Conservation (phyloP, 2,113 vertebrate genomes). For the Eleginops maclovinus region DNA sequence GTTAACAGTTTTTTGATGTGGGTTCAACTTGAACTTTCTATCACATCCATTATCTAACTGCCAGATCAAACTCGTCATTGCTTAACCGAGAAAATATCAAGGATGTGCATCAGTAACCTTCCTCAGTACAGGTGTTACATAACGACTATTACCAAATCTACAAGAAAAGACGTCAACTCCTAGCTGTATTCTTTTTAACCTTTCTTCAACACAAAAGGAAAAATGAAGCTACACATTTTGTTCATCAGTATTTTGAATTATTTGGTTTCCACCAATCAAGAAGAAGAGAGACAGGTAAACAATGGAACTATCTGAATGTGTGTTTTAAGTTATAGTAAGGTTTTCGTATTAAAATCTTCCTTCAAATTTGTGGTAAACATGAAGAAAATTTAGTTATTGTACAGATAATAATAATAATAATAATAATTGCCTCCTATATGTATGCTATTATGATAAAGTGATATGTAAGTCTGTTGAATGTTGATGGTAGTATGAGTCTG, state of each 20-base stretch:
- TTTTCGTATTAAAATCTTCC: background rate
- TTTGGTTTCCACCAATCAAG: conserved; percentile 35
- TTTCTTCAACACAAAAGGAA: background rate
- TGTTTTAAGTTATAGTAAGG: background rate
- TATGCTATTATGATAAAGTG: background rate
- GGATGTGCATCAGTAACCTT: background rate
- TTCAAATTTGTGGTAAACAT: background rate
- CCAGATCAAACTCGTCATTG: background rate
- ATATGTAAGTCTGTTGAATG: background rate
- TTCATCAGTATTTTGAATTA: background rate
- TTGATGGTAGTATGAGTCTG: background rate
- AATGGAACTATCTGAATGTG: background rate
- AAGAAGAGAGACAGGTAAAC: conserved; percentile 11
- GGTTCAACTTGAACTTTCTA: background rate
- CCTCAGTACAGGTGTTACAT: background rate
- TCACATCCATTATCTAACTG: background rate
- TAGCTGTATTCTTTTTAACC: background rate
- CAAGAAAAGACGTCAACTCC: background rate
- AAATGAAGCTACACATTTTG: conserved; percentile 45
- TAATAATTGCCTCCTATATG: too few relatives aligned
- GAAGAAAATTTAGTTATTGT: background rate
- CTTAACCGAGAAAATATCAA: conserved; percentile 36
- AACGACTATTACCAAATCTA: background rate
- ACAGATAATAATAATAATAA: too few relatives aligned
- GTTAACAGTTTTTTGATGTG: background rate